Base-by-base conservation (phyloP, 2,797 vertebrate species). In the Platyrinchus mystaceus region DNA sequence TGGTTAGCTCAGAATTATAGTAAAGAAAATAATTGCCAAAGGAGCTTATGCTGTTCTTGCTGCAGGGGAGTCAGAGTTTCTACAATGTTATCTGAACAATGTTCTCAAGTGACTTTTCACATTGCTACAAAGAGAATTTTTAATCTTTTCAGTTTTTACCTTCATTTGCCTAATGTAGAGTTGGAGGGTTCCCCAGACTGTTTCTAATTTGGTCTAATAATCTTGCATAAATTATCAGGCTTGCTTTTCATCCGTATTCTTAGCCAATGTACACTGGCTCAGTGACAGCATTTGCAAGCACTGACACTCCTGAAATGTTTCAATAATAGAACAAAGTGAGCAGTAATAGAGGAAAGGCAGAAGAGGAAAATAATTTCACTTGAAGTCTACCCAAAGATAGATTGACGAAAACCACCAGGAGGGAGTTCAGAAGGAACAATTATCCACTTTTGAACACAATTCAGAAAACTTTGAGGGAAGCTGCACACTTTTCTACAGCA, bases 311-410 rank as follows among this genome's bases (percentile, higher is more conserved):
- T 70, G 69, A 82, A 90, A 63, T 19, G 20, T 41, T 88, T 96
- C 90, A 93, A 78, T 93, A 93, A 93, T 79, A 84, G 90, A 95
- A 94, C 85, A 93, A 94, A 96, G 91, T 3, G 18, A 64, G 50
- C 41, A 75, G 76, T 19, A 74, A 83, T 9, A 80, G 18, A 89
- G 22, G 28, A 89, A 89, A 87, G 43, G 78, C 30, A 78, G 58
- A 85, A 39, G 13, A 92, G 27, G 27, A 87, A 91, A 94, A 92
- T 66, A 84, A 93, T 68, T 73, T 77, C 46, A 77, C 53, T 85
- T 85, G 71, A 94, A 93, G 52, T 69, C 52, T 67, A 87, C 14
- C 34, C 52, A 22, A 80, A 93, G 68, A 87, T 30, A 79, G 39
- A 56, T n/a, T 49, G 47, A 79, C 73, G 67, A 79, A 91, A 95